Base-by-base conservation (phyloP, 2,797 vertebrate genomes). In the Malurus splendens region DNA sequence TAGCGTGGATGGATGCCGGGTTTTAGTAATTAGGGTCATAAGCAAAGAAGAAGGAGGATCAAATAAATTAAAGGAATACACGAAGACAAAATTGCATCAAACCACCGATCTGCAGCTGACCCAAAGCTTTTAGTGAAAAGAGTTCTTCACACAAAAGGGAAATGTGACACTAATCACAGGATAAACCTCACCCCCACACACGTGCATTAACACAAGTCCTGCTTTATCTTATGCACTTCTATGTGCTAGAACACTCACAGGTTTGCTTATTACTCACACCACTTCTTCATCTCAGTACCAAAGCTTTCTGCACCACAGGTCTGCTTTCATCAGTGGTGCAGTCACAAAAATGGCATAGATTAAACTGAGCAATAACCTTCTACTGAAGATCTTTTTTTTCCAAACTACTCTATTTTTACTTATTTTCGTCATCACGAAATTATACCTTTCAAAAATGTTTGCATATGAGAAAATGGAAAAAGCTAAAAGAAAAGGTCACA, bases 11-110 rank as follows among this genome's bases (percentile, higher is more conserved):
- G 38, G 48, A 78, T 86, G 59, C 71, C 92, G 92, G 67, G 27
- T 82, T 91, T 89, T 76, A 81, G 78, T 87, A 92, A 90, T 82
- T 82, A 87, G 61, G 45, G 77, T 75, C 57, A 67, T 51, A 91
- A 50, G 64, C 60, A 87, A 82, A 90, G 77, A 90, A 93, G 60
- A 89, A 90, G 41, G 72, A 90, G 76, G 82, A 95, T 91, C 87
- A 77, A 67, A 86, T 90, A 81, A 93, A 89, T 83, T 94, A 88
- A 94, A 95, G 74, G 94, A 91, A 88, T 68, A 94, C 93, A 93
- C 76, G 68, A 74, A 77, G 61, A 87, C 66, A 88, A 92, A 94
- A 95, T 52, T 65, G 54, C 87, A 93, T 94, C 92, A 94, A 91
- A 78, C 62, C 62, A 85, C 44, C 0, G 0, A 79, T 27, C 55